phyloP scores from a whole-genome alignment of 2,888 invertebrate genomes.

The Branchipolynoe longqiensis region DNA sequence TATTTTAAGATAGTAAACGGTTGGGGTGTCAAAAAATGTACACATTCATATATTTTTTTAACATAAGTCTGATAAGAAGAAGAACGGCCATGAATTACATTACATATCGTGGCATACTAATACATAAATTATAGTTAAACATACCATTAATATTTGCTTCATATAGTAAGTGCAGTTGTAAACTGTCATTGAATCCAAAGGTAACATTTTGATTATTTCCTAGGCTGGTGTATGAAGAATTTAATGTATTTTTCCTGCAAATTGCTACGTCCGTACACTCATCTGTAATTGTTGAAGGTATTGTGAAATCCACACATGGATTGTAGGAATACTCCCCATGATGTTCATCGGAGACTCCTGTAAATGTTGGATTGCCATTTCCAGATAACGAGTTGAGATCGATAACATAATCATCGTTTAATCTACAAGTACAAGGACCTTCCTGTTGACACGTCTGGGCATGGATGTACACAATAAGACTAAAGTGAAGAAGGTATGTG shows the following conservation, averaged over 20 bases:
- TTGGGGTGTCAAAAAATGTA: no score
- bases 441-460: not conserved
- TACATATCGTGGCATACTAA: no score
- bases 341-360: not conserved
- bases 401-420: not conserved
- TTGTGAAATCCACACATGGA: slow-evolving; percentile 53
- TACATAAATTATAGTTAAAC: not conserved
- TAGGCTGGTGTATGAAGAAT: slow-evolving; percentile 24
- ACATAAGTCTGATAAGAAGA: no score
- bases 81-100: no score
- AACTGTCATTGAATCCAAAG: not conserved
- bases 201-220: slow-evolving; percentile 25
- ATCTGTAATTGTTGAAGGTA: not conserved
- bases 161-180: not conserved
- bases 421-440: not conserved
- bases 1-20: no score
- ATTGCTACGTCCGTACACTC: slow-evolving; percentile 21
- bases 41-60: no score
- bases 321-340: slow-evolving; percentile 33
- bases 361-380: not conserved
- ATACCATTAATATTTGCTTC: not conserved
- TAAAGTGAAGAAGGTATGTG: no score
- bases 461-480: no score
- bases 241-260: slow-evolving; percentile 41
- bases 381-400: slow-evolving; percentile 30